Conservation (phyloP, 2,797 vertebrate species). For the Peromyscus eremicus region DNA sequence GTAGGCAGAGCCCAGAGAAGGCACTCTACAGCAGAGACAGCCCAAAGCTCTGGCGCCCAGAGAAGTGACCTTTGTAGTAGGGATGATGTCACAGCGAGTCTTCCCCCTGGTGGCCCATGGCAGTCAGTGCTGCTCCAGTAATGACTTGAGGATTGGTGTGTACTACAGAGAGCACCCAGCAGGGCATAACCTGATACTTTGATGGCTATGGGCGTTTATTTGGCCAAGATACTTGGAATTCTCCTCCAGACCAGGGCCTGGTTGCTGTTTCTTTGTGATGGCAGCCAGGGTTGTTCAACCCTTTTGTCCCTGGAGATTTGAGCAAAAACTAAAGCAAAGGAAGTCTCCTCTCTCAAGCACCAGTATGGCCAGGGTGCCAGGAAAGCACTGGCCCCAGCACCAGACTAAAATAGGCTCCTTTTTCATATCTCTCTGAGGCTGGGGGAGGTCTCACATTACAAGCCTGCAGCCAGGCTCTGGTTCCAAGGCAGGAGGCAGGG, state of each 20-base stretch:
- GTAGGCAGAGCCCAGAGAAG: no score
- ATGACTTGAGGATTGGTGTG: neutral
- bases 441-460: neutral
- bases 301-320: conserved; percentile 85
- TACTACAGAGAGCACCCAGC: rapidly evolving
- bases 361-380: neutral
- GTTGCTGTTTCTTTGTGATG: neutral
- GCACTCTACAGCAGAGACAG: neutral
- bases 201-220: neutral
- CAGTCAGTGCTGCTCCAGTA: neutral
- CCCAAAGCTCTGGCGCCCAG: neutral
- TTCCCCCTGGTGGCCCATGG: neutral
- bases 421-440: neutral
- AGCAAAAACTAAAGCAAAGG: conserved; percentile 91
- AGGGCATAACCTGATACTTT: neutral
- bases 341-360: neutral
- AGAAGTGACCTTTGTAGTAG: neutral
- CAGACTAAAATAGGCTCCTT: neutral
- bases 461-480: neutral
- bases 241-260: neutral
- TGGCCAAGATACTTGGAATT: neutral
- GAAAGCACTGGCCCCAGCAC: no score
- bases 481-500: neutral
- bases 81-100: rapidly evolving
- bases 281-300: neutral